phyloP scores from a whole-genome alignment of 2,797 vertebrate genomes.

The Pseudomugil tenellus region DNA sequence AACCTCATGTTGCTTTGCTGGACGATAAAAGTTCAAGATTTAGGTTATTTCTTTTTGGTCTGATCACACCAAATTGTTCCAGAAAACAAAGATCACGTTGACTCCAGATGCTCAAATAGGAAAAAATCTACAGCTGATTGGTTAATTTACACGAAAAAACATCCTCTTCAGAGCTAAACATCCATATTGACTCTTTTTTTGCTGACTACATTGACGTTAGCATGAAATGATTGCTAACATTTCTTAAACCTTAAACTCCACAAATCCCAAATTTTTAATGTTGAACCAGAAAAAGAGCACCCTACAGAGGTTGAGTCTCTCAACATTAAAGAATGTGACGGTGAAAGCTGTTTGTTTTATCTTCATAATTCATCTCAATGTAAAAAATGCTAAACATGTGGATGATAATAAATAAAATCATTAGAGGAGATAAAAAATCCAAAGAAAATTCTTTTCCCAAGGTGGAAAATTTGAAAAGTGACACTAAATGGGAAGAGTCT shows the following conservation, averaged over 20 bases:
- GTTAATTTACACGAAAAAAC: background rate
- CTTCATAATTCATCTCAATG: background rate
- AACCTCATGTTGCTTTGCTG: too few relatives aligned
- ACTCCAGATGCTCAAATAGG: background rate
- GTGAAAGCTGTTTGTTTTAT: too few relatives aligned
- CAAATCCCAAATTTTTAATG: too few relatives aligned
- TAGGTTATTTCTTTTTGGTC: too few relatives aligned
- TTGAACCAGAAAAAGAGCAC: too few relatives aligned
- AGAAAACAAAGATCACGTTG: background rate
- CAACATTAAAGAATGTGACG: too few relatives aligned
- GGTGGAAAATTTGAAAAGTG: background rate
- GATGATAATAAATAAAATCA: background rate
- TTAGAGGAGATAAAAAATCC: background rate
- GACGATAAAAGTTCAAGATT: too few relatives aligned
- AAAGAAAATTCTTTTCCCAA: background rate
- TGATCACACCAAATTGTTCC: too few relatives aligned
- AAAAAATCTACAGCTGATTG: background rate
- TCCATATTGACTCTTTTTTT: background rate
- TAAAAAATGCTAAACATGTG: background rate
- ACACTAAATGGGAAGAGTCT: background rate
- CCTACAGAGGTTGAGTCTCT: too few relatives aligned
- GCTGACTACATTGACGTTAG: too few relatives aligned
- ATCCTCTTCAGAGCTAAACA: background rate
- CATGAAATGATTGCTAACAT: too few relatives aligned
- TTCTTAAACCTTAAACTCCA: too few relatives aligned